Evolutionary conservation across 2,113 vertebrate genomes (phyloP).

Genomic region (Aegotheles bennettii): DNA sequence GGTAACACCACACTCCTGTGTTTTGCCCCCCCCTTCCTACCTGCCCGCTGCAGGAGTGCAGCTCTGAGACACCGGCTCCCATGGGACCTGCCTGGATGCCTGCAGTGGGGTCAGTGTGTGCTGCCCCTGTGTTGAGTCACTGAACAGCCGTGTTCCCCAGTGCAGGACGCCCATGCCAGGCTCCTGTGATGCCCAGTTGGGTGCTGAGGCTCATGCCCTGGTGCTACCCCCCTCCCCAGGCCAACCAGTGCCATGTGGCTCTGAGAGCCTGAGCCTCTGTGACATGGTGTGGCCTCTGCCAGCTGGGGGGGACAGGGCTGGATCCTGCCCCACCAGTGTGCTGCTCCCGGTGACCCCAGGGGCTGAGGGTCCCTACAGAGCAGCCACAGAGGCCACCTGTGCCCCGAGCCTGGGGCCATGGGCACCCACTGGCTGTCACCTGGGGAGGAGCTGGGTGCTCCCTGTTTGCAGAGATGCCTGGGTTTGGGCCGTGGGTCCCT

Average conservation of each 20-base stretch:
- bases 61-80: background rate
- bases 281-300: background rate
- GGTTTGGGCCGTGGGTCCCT: background rate
- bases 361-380: rapidly evolving
- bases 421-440: background rate
- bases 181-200: rapidly evolving
- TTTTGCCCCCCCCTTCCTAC: background rate
- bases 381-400: background rate
- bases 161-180: rapidly evolving
- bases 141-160: background rate
- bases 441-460: background rate
- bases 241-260: background rate
- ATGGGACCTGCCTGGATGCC: background rate
- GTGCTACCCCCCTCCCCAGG: background rate
- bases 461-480: background rate
- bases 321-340: background rate
- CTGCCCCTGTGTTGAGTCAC: background rate
- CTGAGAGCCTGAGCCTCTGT: rapidly evolving
- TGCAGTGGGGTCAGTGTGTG: background rate
- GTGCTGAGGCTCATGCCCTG: rapidly evolving
- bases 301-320: background rate
- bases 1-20: background rate
- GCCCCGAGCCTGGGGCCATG: rapidly evolving
- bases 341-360: background rate
- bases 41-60: background rate